A percentile compares a stretch with the other conserved stretches of the same genome.
These are phyloP conservation scores for Antedon bifida DNA, from an alignment of 35 echinoderm and acorn worm species.

Conservation along the genomic window DNA sequence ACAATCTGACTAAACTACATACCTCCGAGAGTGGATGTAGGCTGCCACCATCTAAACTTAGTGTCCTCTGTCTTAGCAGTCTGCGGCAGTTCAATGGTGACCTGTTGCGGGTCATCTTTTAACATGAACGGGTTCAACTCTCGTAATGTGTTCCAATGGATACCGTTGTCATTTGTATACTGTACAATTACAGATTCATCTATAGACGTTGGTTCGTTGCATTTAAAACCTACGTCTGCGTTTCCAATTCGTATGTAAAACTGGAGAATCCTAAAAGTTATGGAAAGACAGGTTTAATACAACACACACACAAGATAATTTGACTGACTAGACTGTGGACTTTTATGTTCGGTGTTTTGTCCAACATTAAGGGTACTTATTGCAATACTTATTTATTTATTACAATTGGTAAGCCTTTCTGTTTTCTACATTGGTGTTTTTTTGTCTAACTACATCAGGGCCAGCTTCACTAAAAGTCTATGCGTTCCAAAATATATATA, in stretches of 20 bases:
- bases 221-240: conserved; percentile 8
- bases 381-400: no score
- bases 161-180: conserved; percentile 61
- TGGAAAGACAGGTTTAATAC: neutral
- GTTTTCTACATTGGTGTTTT: no score
- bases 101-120: conserved; percentile 15
- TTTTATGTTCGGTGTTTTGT: no score
- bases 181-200: conserved; percentile 72
- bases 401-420: no score
- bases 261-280: conserved; percentile 47
- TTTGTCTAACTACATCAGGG: no score
- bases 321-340: no score
- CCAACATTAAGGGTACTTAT: no score
- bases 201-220: conserved; percentile 26
- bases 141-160: conserved; percentile 63
- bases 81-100: conserved; percentile 50
- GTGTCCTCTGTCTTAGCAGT: conserved; percentile 63
- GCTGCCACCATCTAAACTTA: conserved; percentile 84
- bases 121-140: conserved; percentile 50
- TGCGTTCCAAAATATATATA: no score
- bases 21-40: neutral
- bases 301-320: neutral
- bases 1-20: neutral
- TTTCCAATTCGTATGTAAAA: conserved; percentile 84
- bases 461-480: no score